Evolutionary conservation across 2,888 invertebrate genomes (phyloP), one percentile per base, ranked within the genome.

Genomic region (Melipona beecheii): DNA sequence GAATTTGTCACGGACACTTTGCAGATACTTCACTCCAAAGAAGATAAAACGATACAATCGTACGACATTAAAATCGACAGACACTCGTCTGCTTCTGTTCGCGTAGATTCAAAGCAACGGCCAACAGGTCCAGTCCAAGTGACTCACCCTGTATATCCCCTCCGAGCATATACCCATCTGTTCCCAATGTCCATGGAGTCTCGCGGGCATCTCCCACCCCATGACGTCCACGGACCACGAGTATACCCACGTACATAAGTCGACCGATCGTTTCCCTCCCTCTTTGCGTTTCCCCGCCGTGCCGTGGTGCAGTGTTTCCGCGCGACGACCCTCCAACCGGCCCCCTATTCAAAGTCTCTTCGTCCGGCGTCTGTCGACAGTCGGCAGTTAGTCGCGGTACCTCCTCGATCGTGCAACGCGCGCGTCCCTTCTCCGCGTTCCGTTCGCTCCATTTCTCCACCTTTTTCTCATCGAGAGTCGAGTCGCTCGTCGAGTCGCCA

Each of bases 371-470:
- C 88, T 85, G 87, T 83, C 84, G 85, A 84, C 90, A 91, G 87
- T 83, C 84, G 85, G 85, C 90, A 91, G 91, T 91, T 83, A 78
- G 85, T 85, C 91, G 87, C 91, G 91, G 87, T 83, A 86, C 89
- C 84, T 88, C 76, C 84, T 31, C 43, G 11, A 19, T 52, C 84
- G 80, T 69, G 78, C 36, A 83, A 66, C 76, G 64, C 31, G 58
- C 49, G 75, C 36, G 58, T 64, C 62, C 49, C n/a, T 4, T 27
- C 50, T 62, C 21, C 24, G 52, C 78, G 36, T 11, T 11, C 6
- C 52, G 52, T 19, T 50, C 50, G 17, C 31, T 31, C 31, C 31
- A 31, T 31, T 31, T 31, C 31, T 31, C 31, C 31, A 4, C 4
- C 4, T 31, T 31, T 31, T 36, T 36, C 9, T 36, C 36, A 9